Evolutionary conservation across 2,888 invertebrate genomes (phyloP).

Genomic region (Hydrotaea diabolus): DNA sequence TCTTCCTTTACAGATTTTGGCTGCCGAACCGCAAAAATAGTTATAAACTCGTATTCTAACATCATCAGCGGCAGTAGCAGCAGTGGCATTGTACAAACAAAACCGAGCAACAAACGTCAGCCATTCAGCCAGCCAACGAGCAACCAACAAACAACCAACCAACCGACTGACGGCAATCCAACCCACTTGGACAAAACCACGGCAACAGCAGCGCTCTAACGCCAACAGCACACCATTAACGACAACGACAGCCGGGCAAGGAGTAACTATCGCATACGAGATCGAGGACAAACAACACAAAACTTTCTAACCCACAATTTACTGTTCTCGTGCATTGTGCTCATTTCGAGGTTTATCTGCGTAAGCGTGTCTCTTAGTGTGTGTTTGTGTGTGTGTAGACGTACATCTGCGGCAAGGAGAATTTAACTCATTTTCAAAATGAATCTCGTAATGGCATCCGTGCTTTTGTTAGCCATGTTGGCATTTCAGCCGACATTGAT

Average conservation of each 20-base stretch:
- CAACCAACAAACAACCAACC: slow-evolving; percentile 39
- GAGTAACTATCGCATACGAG: slow-evolving; percentile 1
- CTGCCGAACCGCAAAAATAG: slow-evolving; percentile 64
- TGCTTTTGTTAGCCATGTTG: slow-evolving; percentile 73
- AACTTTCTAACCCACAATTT: slow-evolving; percentile 55
- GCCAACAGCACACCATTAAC: background rate
- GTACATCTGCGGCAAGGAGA: slow-evolving; percentile 26
- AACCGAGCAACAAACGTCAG: no score
- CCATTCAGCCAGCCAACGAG: no score
- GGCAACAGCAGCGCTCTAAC: slow-evolving; percentile 45
- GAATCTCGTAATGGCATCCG: slow-evolving; percentile 73
- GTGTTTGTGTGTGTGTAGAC: slow-evolving; percentile 21
- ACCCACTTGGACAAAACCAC: slow-evolving; percentile 46
- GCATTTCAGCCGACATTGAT: slow-evolving; percentile 74
- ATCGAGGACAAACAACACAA: background rate
- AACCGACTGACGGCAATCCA: slow-evolving; percentile 30
- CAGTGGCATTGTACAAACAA: slow-evolving; percentile 19
- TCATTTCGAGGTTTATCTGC: background rate
- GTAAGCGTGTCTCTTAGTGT: slow-evolving; percentile 17
- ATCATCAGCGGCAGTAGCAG: slow-evolving; percentile 1
- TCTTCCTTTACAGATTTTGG: slow-evolving; percentile 61
- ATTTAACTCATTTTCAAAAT: slow-evolving; percentile 70
- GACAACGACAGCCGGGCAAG: background rate
- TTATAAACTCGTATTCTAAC: slow-evolving; percentile 52
- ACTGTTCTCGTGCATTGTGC: slow-evolving; percentile 51